These are phyloP conservation scores for Malurus cyaneus DNA, from an alignment of 2,113 vertebrate species.

Conservation along the genomic window DNA sequence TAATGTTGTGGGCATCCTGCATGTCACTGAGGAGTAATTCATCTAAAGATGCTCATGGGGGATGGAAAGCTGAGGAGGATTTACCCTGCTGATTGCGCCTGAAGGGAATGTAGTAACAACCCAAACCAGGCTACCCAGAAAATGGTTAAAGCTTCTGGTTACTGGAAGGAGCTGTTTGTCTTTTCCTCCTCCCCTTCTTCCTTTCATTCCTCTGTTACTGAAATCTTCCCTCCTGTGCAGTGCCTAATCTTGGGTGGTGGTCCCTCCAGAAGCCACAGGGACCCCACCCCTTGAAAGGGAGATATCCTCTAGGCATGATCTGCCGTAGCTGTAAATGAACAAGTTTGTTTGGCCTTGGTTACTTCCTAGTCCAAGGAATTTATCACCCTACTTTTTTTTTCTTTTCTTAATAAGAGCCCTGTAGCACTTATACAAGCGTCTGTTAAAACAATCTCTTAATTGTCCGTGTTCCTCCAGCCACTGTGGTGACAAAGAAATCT, in stretches of 20 bases:
- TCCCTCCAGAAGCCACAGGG: neutral
- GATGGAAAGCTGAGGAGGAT: neutral
- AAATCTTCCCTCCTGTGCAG: neutral
- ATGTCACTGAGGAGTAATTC: neutral
- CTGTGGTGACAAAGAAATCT: neutral
- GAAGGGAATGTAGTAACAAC: neutral
- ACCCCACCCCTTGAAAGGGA: fast-evolving
- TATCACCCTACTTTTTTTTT: neutral
- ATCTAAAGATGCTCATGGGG: neutral
- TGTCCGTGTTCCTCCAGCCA: neutral
- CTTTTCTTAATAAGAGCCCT: neutral
- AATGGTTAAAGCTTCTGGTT: neutral
- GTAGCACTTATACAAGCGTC: neutral
- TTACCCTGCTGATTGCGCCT: neutral
- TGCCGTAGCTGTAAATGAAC: neutral
- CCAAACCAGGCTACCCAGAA: neutral
- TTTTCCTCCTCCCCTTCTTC: neutral
- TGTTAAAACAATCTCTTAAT: conserved; percentile 1
- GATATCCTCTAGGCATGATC: neutral
- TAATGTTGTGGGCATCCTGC: neutral
- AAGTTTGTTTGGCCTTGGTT: neutral
- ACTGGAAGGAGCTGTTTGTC: neutral
- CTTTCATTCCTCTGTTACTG: neutral
- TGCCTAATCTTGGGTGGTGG: neutral
- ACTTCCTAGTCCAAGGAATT: neutral